phyloP scores from a whole-genome alignment of 2,797 vertebrate genomes.

The Crocidura indochinensis region DNA sequence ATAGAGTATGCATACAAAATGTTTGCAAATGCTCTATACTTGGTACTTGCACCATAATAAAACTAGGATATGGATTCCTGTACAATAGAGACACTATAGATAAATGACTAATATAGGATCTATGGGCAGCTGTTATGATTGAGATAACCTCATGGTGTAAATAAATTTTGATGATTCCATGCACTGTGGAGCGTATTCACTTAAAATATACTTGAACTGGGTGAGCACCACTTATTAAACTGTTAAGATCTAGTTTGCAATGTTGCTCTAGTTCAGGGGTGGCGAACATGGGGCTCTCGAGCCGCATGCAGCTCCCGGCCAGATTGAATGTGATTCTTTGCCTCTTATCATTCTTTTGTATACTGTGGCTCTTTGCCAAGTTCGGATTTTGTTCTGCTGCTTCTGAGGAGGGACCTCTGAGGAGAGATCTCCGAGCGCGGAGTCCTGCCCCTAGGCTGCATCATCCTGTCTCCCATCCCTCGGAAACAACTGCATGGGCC shows the following conservation, averaged over 20 bases:
- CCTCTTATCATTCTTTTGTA: no score
- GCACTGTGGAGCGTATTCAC: not conserved
- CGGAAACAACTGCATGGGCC: no score
- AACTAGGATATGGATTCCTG: not conserved
- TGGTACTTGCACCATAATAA: not conserved
- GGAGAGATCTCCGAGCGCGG: no score
- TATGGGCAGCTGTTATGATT: not conserved
- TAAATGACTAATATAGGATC: not conserved
- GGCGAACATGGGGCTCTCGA: no score
- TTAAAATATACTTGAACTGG: not conserved
- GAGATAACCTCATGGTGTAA: not conserved
- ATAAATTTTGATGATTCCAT: not conserved
- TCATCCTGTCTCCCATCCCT: no score
- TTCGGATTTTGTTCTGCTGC: no score
- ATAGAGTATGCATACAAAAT: not conserved
- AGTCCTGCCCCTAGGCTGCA: no score
- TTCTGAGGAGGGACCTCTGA: no score
- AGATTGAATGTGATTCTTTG: no score
- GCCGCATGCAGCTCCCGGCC: no score
- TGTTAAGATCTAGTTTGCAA: not conserved
- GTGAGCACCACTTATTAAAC: not conserved
- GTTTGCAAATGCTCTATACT: not conserved
- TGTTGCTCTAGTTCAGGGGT: not conserved
- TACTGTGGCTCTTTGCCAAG: no score
- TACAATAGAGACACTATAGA: not conserved